Percentiles rank a stretch among this genome's conserved stretches.
Conservation (phyloP, 23 tunicate species). For the Diplosoma virens region DNA sequence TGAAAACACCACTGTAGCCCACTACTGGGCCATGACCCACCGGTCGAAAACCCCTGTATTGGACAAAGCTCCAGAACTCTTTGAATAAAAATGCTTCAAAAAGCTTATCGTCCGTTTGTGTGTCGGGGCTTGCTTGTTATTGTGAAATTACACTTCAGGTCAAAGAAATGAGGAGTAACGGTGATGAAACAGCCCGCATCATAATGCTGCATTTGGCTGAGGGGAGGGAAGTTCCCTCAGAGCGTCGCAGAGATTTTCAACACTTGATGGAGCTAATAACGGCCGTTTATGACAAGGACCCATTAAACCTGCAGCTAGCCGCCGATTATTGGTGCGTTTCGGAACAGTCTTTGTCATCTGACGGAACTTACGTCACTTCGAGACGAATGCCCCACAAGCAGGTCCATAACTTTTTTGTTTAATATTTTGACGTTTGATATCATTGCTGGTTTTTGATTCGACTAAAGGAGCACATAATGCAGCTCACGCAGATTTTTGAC, state of each 20-base stretch:
- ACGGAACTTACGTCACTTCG: slow-evolving; percentile 36
- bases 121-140: too few species aligned
- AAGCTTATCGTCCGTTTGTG: too few species aligned
- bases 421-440: too few species aligned
- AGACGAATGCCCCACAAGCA: slow-evolving; percentile 59
- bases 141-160: slow-evolving; percentile 51
- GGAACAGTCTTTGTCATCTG: slow-evolving; percentile 5
- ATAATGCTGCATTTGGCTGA: slow-evolving; percentile 61
- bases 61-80: too few species aligned
- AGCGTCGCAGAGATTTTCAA: slow-evolving; percentile 64
- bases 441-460: too few species aligned
- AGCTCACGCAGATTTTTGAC: too few species aligned
- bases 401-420: too few species aligned
- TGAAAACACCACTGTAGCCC: too few species aligned
- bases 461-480: too few species aligned
- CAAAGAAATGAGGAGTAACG: slow-evolving; percentile 85
- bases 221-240: slow-evolving; percentile 66
- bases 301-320: slow-evolving; percentile 58
- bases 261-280: slow-evolving; percentile 84
- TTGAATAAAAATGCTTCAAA: too few species aligned
- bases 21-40: too few species aligned
- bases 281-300: slow-evolving; percentile 60
- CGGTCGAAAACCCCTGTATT: too few species aligned
- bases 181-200: slow-evolving; percentile 84
- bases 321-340: slow-evolving; percentile 73